Conservation (phyloP, 1,140 invertebrate species). For the Amphibalanus amphitrite region DNA sequence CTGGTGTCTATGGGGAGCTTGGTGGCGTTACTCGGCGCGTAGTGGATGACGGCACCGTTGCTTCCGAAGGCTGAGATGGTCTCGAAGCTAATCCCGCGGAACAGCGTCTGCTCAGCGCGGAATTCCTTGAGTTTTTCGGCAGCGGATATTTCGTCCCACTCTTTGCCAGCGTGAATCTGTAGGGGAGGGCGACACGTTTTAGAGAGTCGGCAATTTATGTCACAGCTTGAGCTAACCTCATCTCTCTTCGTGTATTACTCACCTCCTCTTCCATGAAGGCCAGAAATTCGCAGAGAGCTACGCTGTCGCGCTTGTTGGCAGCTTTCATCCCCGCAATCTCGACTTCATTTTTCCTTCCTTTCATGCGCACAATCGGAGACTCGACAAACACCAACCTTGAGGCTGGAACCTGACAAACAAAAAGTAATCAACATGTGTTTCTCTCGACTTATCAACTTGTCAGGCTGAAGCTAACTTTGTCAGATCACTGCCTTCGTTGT, state of each 20-base stretch:
- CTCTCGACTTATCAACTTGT: neutral
- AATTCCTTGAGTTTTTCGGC: conserved; percentile 42
- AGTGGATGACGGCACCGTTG: conserved; percentile 81
- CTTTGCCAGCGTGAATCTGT: conserved; percentile 20
- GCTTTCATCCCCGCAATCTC: conserved; percentile 75
- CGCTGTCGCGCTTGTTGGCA: conserved; percentile 65
- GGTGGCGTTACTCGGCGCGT: conserved; percentile 36
- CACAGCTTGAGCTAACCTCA: too few species aligned
- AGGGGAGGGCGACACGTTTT: too few species aligned
- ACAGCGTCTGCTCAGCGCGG: conserved; percentile 45
- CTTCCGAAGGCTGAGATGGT: conserved; percentile 78
- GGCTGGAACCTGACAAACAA: conserved; percentile 16
- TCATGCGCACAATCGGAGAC: conserved; percentile 31
- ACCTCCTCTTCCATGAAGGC: conserved; percentile 61
- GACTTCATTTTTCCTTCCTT: conserved; percentile 40
- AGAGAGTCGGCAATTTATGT: too few species aligned
- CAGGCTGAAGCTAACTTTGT: too few species aligned
- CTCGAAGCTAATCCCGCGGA: conserved; percentile 54
- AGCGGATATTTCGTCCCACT: conserved; percentile 49
- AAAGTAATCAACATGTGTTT: too few species aligned
- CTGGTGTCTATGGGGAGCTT: too few species aligned
- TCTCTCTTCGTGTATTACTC: conserved; percentile 6
- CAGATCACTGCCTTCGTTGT: too few species aligned
- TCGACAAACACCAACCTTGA: conserved; percentile 13
- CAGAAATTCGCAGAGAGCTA: conserved; percentile 78